Evolutionary conservation across 2,888 invertebrate genomes (phyloP).

Genomic region (Eupithecia subfuscata): DNA sequence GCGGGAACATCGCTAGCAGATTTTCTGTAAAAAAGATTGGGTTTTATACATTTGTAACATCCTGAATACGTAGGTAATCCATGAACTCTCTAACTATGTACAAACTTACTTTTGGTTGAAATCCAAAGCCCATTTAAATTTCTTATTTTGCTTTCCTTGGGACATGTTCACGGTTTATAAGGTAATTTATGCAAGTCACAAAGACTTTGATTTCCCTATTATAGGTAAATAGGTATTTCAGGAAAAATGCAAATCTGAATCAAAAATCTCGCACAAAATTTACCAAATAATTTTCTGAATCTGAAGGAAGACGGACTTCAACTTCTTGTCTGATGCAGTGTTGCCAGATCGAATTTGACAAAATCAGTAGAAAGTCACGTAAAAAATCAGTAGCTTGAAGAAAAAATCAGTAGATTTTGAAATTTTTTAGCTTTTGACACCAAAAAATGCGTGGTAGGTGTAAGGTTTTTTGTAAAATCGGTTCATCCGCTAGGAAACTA

Average conservation of each 20-base stretch:
- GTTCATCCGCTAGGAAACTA: no score
- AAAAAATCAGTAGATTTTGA: no score
- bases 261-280: not conserved
- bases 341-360: no score
- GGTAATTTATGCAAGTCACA: not conserved
- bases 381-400: no score
- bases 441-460: no score
- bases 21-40: conserved; percentile 54
- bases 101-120: conserved; percentile 85
- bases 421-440: no score
- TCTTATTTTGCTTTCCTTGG: conserved; percentile 74
- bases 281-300: no score
- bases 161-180: conserved; percentile 57
- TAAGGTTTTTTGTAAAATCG: no score
- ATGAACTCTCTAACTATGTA: conserved; percentile 19
- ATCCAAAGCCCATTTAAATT: conserved; percentile 87
- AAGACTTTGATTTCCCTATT: not conserved
- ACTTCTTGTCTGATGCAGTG: no score
- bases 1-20: conserved; percentile 85
- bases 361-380: no score
- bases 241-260: not conserved
- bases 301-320: no score
- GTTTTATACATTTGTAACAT: not conserved
- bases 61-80: not conserved
- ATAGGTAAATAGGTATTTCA: not conserved